Evolutionary conservation across 2,888 invertebrate species (phyloP).

Genomic region (Drosophila mayaguana): DNA sequence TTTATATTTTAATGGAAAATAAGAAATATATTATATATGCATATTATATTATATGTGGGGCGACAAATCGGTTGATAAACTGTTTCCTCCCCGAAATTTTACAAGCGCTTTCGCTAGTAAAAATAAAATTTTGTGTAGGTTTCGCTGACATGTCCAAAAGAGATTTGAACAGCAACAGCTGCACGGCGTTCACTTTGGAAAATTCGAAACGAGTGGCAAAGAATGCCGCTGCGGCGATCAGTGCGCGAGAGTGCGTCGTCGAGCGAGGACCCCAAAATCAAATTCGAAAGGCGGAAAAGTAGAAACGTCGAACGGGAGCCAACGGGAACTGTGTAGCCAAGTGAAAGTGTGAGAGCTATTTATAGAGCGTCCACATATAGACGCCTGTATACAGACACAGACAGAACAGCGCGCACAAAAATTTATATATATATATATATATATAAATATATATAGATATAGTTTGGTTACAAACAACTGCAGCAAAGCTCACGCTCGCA

Average conservation of each 20-base stretch:
- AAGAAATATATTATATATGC: not conserved
- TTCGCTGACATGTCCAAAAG: conserved; percentile 64
- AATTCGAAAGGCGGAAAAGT: conserved; percentile 24
- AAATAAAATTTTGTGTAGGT: conserved; percentile 74
- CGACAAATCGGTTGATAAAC: conserved; percentile 14
- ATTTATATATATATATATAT: conserved; percentile 2
- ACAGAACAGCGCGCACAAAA: conserved; percentile 11
- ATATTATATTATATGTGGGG: not conserved
- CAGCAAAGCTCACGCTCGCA: conserved; percentile 9
- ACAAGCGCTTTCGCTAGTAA: conserved; percentile 14
- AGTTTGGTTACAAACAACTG: conserved; percentile 32
- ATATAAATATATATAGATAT: conserved; percentile 1
- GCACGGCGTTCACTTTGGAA: conserved; percentile 75
- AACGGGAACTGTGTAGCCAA: conserved; percentile 73
- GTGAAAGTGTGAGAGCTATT: conserved; percentile 77
- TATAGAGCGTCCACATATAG: conserved; percentile 59
- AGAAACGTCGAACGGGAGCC: conserved; percentile 26
- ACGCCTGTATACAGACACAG: conserved; percentile 19
- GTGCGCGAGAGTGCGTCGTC: conserved; percentile 81
- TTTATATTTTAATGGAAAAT: not conserved
- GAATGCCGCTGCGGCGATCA: conserved; percentile 59
- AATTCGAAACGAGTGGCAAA: conserved; percentile 52
- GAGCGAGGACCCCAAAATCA: conserved; percentile 58
- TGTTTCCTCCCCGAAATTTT: not conserved
- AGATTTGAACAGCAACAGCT: conserved; percentile 70